phyloP scores from a whole-genome alignment of 2,888 invertebrate genomes.

The Agrilus mali region DNA sequence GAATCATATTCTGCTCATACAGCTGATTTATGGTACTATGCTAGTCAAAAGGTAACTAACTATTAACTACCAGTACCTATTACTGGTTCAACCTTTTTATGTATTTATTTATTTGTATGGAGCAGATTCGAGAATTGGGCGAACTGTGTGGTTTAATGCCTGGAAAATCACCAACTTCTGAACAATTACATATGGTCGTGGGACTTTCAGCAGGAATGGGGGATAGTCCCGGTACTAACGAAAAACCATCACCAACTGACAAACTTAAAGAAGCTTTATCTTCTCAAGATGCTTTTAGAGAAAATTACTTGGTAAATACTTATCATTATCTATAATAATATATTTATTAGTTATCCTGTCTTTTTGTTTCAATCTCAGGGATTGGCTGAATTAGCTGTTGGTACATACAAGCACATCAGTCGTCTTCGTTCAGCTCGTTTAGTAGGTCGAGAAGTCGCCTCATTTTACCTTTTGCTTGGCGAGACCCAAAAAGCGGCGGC shows the following conservation, averaged over 20 bases:
- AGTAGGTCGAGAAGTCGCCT: constrained; percentile 79
- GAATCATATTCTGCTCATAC: constrained; percentile 74
- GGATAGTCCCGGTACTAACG: constrained; percentile 46
- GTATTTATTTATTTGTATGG: constrained; percentile 10
- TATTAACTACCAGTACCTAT: neutral
- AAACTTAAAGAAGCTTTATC: constrained; percentile 82
- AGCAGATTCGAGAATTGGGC: constrained; percentile 69
- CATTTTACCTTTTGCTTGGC: constrained; percentile 77
- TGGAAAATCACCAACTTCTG: constrained; percentile 65
- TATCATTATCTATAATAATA: neutral
- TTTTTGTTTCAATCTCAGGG: constrained; percentile 40
- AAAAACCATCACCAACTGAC: constrained; percentile 53
- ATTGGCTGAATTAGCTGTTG: constrained; percentile 87
- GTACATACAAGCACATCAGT: constrained; percentile 88
- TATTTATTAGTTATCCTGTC: neutral
- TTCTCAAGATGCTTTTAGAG: constrained; percentile 78
- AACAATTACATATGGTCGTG: constrained; percentile 82
- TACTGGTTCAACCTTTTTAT: neutral
- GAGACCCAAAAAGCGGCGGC: constrained; percentile 82
- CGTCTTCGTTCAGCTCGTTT: constrained; percentile 68
- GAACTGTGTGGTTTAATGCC: constrained; percentile 85
- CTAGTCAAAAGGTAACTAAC: constrained; percentile 44
- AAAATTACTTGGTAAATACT: constrained; percentile 61
- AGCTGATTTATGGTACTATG: constrained; percentile 77
- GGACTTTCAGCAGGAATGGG: constrained; percentile 86